Evolutionary conservation across 2,888 invertebrate genomes (phyloP).

Genomic region (Pogonocherus hispidulus): DNA sequence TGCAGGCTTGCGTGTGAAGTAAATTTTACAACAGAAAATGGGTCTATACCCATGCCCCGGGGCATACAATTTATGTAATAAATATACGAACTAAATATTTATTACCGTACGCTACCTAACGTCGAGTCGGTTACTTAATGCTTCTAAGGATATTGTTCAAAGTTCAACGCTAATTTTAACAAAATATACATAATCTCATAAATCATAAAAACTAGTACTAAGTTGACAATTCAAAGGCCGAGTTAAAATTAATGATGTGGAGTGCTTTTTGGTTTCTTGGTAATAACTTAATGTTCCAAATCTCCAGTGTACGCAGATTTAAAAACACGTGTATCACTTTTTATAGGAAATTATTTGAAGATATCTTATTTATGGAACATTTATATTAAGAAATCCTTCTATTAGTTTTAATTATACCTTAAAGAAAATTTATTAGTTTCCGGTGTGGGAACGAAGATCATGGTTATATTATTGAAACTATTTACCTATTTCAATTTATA

Average conservation of each 20-base stretch:
- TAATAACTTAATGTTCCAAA: constrained; percentile 4
- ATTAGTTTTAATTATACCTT: too few species aligned
- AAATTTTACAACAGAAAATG: constrained; percentile 20
- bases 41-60: constrained; percentile 14
- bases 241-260: constrained; percentile 17
- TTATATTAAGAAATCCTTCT: neutral
- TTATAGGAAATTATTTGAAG: neutral
- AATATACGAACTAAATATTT: constrained; percentile 8
- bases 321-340: constrained; percentile 9
- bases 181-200: constrained; percentile 13
- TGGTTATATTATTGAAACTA: too few species aligned
- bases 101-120: constrained; percentile 1
- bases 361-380: constrained; percentile 28
- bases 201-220: constrained; percentile 18
- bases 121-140: neutral
- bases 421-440: too few species aligned
- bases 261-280: neutral
- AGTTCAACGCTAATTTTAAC: neutral
- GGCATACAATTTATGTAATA: constrained; percentile 13
- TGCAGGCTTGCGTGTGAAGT: constrained; percentile 40
- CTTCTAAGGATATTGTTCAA: constrained; percentile 6
- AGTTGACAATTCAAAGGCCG: constrained; percentile 12
- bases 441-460: too few species aligned
- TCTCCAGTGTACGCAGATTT: neutral
- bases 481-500: too few species aligned